Percentiles rank a stretch among this genome's conserved stretches.
Evolutionary conservation across 2,888 invertebrate species (phyloP).

Genomic region (Nymphalis polychloros): DNA sequence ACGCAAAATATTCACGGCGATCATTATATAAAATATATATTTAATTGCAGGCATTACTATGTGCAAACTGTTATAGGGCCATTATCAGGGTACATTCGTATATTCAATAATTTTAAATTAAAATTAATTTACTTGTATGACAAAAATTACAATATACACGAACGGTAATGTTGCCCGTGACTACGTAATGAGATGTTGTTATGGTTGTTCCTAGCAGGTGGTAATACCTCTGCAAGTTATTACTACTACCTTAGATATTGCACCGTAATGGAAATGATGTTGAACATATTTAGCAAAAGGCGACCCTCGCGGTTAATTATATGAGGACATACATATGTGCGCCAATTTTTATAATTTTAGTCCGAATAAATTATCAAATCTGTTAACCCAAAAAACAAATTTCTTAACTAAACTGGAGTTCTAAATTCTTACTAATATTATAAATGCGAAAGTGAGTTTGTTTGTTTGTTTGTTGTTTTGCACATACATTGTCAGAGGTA

Average conservation of each 20-base stretch:
- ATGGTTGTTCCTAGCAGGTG: conserved; percentile 42
- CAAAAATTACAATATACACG: conserved; percentile 21
- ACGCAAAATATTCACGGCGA: conserved; percentile 14
- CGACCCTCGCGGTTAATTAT: no score
- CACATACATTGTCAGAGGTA: no score
- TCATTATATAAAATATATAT: conserved; percentile 49
- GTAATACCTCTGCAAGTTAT: conserved; percentile 36
- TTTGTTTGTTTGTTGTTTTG: no score
- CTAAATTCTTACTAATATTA: no score
- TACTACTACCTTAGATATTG: conserved; percentile 11
- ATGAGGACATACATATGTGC: no score
- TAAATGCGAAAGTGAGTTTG: no score
- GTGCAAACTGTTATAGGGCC: conserved; percentile 57
- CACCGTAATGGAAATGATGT: conserved; percentile 5
- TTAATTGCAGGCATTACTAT: conserved; percentile 58
- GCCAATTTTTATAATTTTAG: no score
- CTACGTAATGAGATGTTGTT: conserved; percentile 38
- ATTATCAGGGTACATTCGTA: conserved; percentile 38
- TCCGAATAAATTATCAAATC: no score
- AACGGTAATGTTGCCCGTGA: conserved; percentile 10
- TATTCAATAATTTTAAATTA: conserved; percentile 41
- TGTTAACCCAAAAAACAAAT: no score
- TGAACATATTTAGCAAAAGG: background rate
- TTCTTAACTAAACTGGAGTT: no score
- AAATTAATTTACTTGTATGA: conserved; percentile 40